Conservation (phyloP, 2,113 vertebrate species). For the Rhombomys opimus region DNA sequence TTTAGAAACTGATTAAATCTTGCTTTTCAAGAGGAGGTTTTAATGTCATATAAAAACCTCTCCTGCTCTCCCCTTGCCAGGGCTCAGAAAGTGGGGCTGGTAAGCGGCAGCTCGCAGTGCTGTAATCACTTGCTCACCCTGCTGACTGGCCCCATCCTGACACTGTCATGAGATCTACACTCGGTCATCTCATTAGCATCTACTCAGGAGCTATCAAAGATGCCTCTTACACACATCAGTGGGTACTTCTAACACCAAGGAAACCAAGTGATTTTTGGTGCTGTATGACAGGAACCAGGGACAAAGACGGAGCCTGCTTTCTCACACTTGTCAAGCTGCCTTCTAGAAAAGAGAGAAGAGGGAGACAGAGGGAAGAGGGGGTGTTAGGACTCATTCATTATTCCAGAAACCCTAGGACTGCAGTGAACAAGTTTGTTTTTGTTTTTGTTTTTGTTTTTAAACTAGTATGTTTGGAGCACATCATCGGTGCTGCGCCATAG, state of each 20-base stretch:
- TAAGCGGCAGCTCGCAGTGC: not conserved
- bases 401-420: conserved; percentile 67
- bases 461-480: conserved; percentile 77
- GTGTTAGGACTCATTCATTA: conserved; percentile 60
- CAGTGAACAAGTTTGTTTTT: conserved; percentile 60
- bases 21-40: not conserved
- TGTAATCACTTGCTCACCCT: not conserved
- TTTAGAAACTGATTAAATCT: not conserved
- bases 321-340: conserved; percentile 64
- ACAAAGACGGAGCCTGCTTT: not conserved
- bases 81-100: too few species aligned
- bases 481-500: conserved; percentile 78
- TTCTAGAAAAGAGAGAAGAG: conserved; percentile 49
- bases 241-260: not conserved
- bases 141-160: not conserved
- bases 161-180: not conserved
- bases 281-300: not conserved
- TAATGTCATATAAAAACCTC: not conserved
- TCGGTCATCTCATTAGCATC: not conserved
- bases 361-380: conserved; percentile 13
- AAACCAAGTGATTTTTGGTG: not conserved
- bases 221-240: not conserved
- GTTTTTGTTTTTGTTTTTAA: conserved; percentile 34
- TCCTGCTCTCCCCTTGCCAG: not conserved
- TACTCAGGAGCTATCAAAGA: not conserved